Evolutionary conservation across 2,113 vertebrate genomes (phyloP), one percentile per base, ranked within the genome.

Genomic region (Xiphorhynchus elegans): DNA sequence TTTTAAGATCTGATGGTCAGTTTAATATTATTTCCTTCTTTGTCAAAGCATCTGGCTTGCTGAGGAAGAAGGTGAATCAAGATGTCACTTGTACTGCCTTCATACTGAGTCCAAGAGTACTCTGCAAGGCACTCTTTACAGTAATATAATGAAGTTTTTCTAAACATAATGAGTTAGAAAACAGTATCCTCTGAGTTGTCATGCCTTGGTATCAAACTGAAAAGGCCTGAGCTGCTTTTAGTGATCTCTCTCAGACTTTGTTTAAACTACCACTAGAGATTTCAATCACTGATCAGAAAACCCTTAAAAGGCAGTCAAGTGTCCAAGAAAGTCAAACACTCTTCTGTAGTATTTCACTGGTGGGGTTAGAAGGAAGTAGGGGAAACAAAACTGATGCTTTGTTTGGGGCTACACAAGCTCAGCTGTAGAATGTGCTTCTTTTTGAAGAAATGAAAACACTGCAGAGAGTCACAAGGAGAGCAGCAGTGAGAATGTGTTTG

Each of bases 391-490:
- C 3, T 28, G 13, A 5, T 77, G 28, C 21, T 72, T 33, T 59
- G 5, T 26, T 5, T 1, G 16, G 11, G 18, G 5, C 4, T 78
- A 35, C 13, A 1, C 7, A 60, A 68, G 11, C 16, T 69, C 40
- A 56, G 23, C 19, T 66, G 29, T 21, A 56, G 42, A 7, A 18
- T 29, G 6, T 29, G 15, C 4, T 66, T 14, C 15, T 44, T 67
- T 83, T 11, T 49, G 18, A 26, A 83, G n/a, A 49, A 56, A 13
- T 3, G 62, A 50, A 59, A 67, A 1, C 16, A 21, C 3, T 26
- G 4, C 15, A 66, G 35, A 66, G 35, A 58, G 18, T 63, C 1
- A 6, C 0, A 6, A 15, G 13, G 17, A 47, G 19, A 50, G 5
- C 16, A 62, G 8, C 2, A 12, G 13, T 7, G 28, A 60, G 19